Conservation (phyloP, 2,113 vertebrate species). For the Uropsilus gracilis region DNA sequence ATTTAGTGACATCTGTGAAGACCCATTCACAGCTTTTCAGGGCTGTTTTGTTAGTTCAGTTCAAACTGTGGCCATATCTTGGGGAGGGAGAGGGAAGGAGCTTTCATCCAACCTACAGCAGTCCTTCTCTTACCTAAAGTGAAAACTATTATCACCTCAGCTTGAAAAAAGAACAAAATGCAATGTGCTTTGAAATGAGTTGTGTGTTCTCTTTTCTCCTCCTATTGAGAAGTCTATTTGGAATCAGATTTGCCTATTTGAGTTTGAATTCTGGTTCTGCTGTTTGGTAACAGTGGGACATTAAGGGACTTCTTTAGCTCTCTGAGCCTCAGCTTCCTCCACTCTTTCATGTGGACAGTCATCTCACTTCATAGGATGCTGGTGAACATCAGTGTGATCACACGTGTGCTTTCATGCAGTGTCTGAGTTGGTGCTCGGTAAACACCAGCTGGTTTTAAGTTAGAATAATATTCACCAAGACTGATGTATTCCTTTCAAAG, state of each 20-base stretch:
- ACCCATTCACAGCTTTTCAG: too few species aligned
- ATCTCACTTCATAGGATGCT: background rate
- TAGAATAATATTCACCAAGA: background rate
- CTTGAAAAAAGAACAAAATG: background rate
- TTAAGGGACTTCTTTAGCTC: background rate
- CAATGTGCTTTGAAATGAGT: background rate
- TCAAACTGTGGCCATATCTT: background rate
- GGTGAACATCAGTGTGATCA: background rate
- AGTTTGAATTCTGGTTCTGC: constrained; percentile 4
- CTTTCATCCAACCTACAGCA: background rate
- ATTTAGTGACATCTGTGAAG: too few species aligned
- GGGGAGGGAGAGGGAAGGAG: background rate
- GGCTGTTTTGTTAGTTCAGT: background rate
- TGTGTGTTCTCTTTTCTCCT: background rate
- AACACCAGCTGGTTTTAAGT: constrained; percentile 26
- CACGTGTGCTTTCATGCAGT: background rate
- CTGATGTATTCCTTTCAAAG: background rate
- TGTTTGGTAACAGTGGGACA: background rate
- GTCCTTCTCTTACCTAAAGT: background rate
- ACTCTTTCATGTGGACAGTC: background rate
- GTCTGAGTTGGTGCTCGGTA: background rate
- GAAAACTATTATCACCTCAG: background rate
- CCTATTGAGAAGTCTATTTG: background rate
- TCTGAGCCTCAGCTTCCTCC: background rate
- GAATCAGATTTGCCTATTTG: background rate